Evolutionary conservation across 2,797 vertebrate species (phyloP), one percentile per base, ranked within the genome.

Genomic region (Aratinga solstitialis): DNA sequence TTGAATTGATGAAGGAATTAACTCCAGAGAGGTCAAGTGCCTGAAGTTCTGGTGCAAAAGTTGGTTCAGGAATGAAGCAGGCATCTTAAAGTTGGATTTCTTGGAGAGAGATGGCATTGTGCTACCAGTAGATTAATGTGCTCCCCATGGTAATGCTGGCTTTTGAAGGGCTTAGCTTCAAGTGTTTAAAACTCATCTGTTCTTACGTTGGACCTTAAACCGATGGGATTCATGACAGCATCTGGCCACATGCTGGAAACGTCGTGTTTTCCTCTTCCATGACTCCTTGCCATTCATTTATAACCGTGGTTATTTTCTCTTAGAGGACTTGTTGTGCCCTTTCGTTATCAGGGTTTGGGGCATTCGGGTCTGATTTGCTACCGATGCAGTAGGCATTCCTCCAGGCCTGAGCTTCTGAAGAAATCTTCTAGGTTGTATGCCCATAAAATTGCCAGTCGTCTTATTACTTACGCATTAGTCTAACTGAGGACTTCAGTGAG

Each of bases 131-230:
- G 45, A 77, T 94, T 38, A 94, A 89, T 81, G 65, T 72, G 43
- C 80, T 94, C 87, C 89, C 89, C 50, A 16, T 82, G 76, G 45
- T 90, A 42, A 27, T 42, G 67, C 58, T 96, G 85, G 76, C 95
- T 95, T 93, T 93, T 95, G 91, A 95, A 78, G 88, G 95, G 63
- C 87, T 91, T 94, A 83, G 94, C 91, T 94, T 93, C 73, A 69
- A 81, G 72, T 94, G 69, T 95, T 96, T 93, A 84, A 94, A 96
- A 93, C n/a, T 34, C 22, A 95, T 89, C 51, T 86, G 51, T 93
- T 94, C 79, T 80, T 79, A 43, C 89, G 86, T 93, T 95, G 94
- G 96, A 90, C 51, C 76, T 61, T 95, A 89, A 97, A 96, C 50
- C 65, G 85, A 90, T 96, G 90, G 92, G 73, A 93, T 94, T 89